Evolutionary conservation across 1,140 invertebrate species (phyloP).

Genomic region (Leptinotarsa defecta): DNA sequence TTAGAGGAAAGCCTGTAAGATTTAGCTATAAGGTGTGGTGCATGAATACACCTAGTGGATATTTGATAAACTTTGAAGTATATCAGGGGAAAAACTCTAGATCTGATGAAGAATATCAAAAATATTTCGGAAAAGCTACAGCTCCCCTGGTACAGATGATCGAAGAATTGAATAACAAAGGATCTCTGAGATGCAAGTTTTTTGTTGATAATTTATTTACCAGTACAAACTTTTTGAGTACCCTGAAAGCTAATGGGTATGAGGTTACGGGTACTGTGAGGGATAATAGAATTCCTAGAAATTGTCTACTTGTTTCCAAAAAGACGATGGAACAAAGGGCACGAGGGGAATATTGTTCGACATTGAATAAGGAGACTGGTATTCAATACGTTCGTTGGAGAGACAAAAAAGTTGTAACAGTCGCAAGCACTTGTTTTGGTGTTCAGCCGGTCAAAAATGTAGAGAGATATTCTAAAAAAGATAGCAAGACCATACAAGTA

Average conservation of each 20-base stretch:
- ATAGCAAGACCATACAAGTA: conserved; percentile 26
- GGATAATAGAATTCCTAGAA: conserved; percentile 37
- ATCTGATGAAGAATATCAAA: conserved; percentile 34
- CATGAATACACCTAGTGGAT: conserved; percentile 18
- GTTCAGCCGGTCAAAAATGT: conserved; percentile 31
- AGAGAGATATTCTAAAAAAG: conserved; percentile 39
- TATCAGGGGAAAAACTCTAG: conserved; percentile 45
- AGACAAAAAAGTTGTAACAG: conserved; percentile 38
- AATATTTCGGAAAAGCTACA: conserved; percentile 38
- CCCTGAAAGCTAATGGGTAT: conserved; percentile 28
- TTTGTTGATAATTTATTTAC: conserved; percentile 44
- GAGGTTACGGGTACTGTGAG: conserved; percentile 34
- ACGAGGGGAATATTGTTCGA: conserved; percentile 26
- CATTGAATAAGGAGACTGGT: conserved; percentile 16
- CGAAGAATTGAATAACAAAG: conserved; percentile 27
- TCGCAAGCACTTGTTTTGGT: conserved; percentile 39
- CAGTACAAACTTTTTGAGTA: conserved; percentile 24
- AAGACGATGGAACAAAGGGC: conserved; percentile 30
- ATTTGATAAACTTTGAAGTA: conserved; percentile 33
- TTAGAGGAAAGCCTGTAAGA: conserved; percentile 37
- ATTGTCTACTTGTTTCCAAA: conserved; percentile 33
- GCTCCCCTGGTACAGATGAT: conserved; percentile 40
- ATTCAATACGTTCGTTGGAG: conserved; percentile 30
- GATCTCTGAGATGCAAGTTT: conserved; percentile 34
- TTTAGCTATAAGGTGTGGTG: conserved; percentile 39